phyloP scores from a whole-genome alignment of 2,113 vertebrate species.

The Sinosuthora webbiana region DNA sequence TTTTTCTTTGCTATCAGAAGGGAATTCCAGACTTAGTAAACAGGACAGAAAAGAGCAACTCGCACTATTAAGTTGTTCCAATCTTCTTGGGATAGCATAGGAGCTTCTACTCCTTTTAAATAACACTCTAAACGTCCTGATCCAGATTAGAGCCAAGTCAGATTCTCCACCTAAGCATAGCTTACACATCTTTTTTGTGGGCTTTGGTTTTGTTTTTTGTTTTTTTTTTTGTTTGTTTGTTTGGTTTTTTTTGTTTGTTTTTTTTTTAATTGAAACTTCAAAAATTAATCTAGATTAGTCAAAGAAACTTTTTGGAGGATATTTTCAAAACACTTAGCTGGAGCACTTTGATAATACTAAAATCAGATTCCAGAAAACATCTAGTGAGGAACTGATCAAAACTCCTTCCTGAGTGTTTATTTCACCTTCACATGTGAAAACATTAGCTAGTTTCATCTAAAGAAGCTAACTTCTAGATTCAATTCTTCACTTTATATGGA shows the following conservation, averaged over 20 bases:
- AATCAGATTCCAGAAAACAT: not conserved
- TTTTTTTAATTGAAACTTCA: not conserved
- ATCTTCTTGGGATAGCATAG: not conserved
- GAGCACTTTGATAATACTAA: not conserved
- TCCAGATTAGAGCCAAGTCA: not conserved
- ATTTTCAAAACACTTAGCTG: not conserved
- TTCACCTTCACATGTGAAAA: not conserved
- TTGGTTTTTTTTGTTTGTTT: too few species aligned
- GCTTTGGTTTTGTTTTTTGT: not conserved
- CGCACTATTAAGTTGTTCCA: not conserved
- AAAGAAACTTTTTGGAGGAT: not conserved
- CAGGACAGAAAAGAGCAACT: not conserved
- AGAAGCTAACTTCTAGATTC: not conserved
- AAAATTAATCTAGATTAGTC: not conserved
- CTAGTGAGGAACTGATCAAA: not conserved
- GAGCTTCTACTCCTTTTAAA: not conserved
- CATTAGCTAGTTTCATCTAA: not conserved
- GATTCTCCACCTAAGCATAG: not conserved
- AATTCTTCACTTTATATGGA: not conserved
- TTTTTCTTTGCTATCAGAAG: not conserved
- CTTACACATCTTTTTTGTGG: not conserved
- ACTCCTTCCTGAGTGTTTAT: not conserved
- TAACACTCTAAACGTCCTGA: not conserved
- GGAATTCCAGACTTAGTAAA: not conserved
- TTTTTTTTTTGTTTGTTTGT: not conserved